phyloP scores from a whole-genome alignment of 2,888 invertebrate genomes.

The Mimachlamys varia region DNA sequence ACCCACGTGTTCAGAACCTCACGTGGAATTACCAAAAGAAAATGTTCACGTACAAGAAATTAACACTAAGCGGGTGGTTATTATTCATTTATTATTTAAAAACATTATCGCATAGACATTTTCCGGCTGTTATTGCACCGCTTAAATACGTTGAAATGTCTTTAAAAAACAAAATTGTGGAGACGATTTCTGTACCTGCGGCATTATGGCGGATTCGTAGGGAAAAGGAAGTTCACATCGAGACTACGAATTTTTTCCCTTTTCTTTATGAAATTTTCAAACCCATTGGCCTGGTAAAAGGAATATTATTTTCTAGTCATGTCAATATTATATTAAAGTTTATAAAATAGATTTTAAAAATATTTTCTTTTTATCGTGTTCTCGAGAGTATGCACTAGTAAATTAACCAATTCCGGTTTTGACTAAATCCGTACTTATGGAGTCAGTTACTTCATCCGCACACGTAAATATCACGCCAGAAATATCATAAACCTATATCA shows the following conservation, averaged over 20 bases:
- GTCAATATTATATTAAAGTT: no score
- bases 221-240: constrained; percentile 38
- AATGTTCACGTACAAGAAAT: not conserved
- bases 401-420: not conserved
- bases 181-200: constrained; percentile 43
- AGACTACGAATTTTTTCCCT: not conserved
- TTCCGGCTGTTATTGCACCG: not conserved
- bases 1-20: constrained; percentile 18
- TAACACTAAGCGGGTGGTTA: not conserved
- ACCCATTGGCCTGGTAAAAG: no score
- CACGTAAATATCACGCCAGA: no score
- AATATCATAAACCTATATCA: no score
- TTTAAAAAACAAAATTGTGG: not conserved
- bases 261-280: not conserved
- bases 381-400: not conserved
- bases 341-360: no score
- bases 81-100: not conserved
- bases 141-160: not conserved
- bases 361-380: not conserved
- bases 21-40: not conserved
- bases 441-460: no score
- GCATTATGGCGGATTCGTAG: constrained; percentile 43
- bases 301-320: no score
- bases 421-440: not conserved
- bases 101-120: not conserved